Conservation (phyloP, 2,888 invertebrate genomes). For the Philereme vetulata region DNA sequence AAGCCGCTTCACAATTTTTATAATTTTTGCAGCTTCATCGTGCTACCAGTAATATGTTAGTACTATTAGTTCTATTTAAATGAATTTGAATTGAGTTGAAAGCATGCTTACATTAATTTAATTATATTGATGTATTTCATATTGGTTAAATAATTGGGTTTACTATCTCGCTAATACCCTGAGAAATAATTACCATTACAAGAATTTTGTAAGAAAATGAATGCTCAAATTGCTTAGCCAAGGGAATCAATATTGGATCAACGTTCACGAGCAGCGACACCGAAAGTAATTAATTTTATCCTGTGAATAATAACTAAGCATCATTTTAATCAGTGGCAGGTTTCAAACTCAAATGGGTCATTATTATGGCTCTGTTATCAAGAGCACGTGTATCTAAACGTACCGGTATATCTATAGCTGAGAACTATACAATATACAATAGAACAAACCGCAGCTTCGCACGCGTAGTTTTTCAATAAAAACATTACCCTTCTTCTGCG, state of each 20-base stretch:
- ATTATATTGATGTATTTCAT: not conserved
- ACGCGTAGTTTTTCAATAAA: too few relatives aligned
- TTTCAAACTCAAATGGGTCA: conserved; percentile 12
- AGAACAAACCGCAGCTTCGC: too few relatives aligned
- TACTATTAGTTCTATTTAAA: too few relatives aligned
- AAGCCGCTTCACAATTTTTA: too few relatives aligned
- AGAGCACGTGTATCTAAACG: not conserved
- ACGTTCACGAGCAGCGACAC: conserved; percentile 5
- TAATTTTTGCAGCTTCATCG: too few relatives aligned
- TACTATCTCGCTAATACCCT: not conserved
- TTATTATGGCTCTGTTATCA: conserved; percentile 7
- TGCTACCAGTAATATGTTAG: too few relatives aligned
- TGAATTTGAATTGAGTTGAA: too few relatives aligned
- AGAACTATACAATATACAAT: not conserved
- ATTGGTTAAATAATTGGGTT: not conserved
- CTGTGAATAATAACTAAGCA: conserved; percentile 10
- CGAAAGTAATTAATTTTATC: conserved; percentile 23
- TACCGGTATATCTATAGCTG: not conserved
- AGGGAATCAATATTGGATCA: conserved; percentile 8
- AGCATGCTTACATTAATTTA: too few relatives aligned
- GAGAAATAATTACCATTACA: too few relatives aligned
- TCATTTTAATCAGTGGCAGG: conserved; percentile 8
- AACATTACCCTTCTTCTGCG: too few relatives aligned
- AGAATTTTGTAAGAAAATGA: not conserved
- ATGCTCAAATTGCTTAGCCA: conserved; percentile 1